phyloP scores from a whole-genome alignment of 2,113 vertebrate genomes.

The Willisornis vidua region DNA sequence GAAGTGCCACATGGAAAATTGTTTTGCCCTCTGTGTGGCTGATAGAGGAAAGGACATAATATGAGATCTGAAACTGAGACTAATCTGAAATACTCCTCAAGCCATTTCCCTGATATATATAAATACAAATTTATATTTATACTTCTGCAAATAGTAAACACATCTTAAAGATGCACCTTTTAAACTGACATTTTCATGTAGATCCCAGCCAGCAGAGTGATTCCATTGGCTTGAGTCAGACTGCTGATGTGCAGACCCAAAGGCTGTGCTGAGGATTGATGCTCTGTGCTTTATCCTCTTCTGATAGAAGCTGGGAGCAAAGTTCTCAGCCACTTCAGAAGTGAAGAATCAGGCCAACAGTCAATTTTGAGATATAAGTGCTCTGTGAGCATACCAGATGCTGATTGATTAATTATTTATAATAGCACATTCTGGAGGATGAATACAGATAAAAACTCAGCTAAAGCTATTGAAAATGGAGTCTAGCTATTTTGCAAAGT shows the following conservation, averaged over 20 bases:
- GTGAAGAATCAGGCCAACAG: neutral
- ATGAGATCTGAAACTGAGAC: neutral
- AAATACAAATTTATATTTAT: neutral
- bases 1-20: no score
- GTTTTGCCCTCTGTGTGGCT: neutral
- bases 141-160: neutral
- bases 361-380: neutral
- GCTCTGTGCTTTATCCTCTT: neutral
- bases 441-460: constrained; percentile 35
- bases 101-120: neutral
- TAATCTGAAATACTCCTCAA: neutral
- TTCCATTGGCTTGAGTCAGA: neutral
- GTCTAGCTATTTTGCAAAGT: neutral
- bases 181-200: neutral
- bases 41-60: neutral
- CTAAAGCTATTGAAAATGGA: constrained; percentile 20
- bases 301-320: neutral
- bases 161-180: neutral
- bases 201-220: neutral
- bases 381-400: constrained; percentile 6
- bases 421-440: constrained; percentile 3
- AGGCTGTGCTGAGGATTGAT: neutral
- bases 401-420: constrained; percentile 56
- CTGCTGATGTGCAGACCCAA: neutral
- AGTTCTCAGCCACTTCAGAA: neutral